phyloP scores from a whole-genome alignment of 1,140 invertebrate species.

The Brachionus asplanchnoidis region DNA sequence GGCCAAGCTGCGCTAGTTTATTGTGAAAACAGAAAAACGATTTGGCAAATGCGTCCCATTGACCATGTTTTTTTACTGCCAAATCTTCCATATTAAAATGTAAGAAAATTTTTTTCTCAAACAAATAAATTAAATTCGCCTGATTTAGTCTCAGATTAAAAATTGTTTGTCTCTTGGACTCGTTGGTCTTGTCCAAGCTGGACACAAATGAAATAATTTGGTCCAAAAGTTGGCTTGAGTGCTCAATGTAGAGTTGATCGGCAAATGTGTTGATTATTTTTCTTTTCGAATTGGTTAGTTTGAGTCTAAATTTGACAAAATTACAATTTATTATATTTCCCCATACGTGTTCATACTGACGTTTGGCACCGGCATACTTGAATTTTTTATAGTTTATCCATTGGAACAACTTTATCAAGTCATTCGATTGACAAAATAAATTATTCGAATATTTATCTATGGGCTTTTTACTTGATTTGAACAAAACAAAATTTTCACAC shows the following conservation, averaged over 20 bases:
- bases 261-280: neutral
- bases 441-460: constrained; percentile 9
- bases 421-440: neutral
- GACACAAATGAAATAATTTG: neutral
- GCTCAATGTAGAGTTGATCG: neutral
- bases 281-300: neutral
- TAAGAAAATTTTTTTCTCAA: constrained; percentile 9
- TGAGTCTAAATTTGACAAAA: neutral
- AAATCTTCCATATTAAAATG: neutral
- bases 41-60: neutral
- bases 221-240: neutral
- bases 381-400: constrained; percentile 30
- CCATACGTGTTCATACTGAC: constrained; percentile 6
- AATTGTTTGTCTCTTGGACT: neutral
- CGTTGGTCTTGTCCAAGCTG: neutral
- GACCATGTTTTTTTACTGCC: neutral
- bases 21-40: neutral
- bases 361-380: neutral
- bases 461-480: neutral
- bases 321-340: constrained; percentile 19
- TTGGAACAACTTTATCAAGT: neutral
- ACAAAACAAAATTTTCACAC: neutral
- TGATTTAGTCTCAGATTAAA: constrained; percentile 6
- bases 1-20: neutral
- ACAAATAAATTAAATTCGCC: neutral